Evolutionary conservation across 2,797 vertebrate species (phyloP), one percentile per base, ranked within the genome.

Genomic region (Peromyscus melanophrys): DNA sequence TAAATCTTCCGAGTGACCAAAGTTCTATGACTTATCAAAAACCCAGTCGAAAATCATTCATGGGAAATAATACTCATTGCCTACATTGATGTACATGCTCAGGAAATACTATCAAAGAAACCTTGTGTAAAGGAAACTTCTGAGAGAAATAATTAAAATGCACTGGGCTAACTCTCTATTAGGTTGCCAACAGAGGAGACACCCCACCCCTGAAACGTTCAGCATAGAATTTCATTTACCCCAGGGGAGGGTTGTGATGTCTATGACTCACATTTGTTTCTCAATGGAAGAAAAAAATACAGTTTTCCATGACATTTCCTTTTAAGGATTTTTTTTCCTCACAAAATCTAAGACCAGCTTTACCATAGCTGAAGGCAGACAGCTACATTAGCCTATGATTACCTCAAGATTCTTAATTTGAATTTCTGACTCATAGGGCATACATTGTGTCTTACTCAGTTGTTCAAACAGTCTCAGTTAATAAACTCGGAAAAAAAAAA

Each of bases 321-420:
- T 95, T 94, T 96, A 85, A 90, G 57, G 77, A 25, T 83, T 89
- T 40, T 94, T 25, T 90, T 43, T 16, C 90, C 4, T 52, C 77
- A 85, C 11, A 89, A 43, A 95, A 73, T 17, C 49, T 92, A 85
- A 75, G 92, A 61, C 52, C 71, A 92, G 69, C 12, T 89, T 94
- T 90, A 27, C 73, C 65, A 71, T 59, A 95, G 43, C 19, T 2
- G 6, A 93, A 92, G 31, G 81, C 46, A 92, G 71, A 92, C 10
- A 92, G 37, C 57, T 94, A 67, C 88, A 80, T 37, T 85, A 59
- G 25, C 7, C 49, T 43, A 76, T 59, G 37, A 96, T 96, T 94
- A 94, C 82, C 63, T 87, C 55, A 52, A 52, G 46, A 90, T 67
- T 37, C 6, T 96, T 89, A 83, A 77, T 93, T 90, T 17, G 43